Evolutionary conservation across 2,888 invertebrate genomes (phyloP).

Genomic region (Harpalus rubripes): DNA sequence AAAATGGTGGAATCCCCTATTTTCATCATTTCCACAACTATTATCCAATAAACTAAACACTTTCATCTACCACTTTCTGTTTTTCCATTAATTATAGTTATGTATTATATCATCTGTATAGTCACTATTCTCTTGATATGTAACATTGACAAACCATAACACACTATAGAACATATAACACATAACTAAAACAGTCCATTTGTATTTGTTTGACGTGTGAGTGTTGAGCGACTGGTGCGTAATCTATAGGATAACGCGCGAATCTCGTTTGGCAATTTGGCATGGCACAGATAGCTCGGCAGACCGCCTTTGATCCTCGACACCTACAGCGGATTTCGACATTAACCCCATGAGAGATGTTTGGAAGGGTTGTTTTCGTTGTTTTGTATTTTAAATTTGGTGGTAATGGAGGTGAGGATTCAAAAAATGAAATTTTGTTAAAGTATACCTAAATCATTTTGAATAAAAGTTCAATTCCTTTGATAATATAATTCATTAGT

Average conservation of each 20-base stretch:
- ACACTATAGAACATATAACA: no score
- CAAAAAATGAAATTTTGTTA: neutral
- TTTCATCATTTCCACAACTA: no score
- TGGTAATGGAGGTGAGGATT: neutral
- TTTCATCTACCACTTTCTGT: no score
- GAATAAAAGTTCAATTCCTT: no score
- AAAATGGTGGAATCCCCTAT: no score
- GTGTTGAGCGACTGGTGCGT: neutral
- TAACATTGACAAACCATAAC: neutral
- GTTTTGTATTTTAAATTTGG: constrained; percentile 2
- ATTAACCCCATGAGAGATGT: neutral
- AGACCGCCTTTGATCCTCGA: constrained; percentile 13
- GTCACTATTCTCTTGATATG: no score
- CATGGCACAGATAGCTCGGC: neutral
- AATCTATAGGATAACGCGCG: constrained; percentile 5
- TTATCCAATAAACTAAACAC: no score
- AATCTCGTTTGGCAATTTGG: constrained; percentile 13
- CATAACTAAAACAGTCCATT: neutral
- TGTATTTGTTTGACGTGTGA: constrained; percentile 6
- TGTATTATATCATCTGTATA: no score
- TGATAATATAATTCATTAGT: no score
- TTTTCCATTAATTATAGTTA: no score
- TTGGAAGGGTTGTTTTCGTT: neutral
- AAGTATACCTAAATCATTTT: no score
- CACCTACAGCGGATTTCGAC: constrained; percentile 1